Percentiles rank a stretch among this genome's conserved stretches.
These are phyloP conservation scores for Felis catus DNA, from an alignment of 2,113 vertebrate genomes.

Conservation along the genomic window F.catus_Fca126_mat1.0 CM031416.1:129104501-129105000, in stretches of 20 bases:
- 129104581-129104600: rapidly evolving
- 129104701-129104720: not conserved
- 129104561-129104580: not conserved
- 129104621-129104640: not conserved
- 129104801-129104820: not conserved
- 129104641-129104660: not conserved
- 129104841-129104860: not conserved
- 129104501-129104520: not conserved
- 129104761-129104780: not conserved
- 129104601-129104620: not conserved
- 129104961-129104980: not conserved
- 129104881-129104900: not conserved
- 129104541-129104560: rapidly evolving
- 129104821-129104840: not conserved
- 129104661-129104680: not conserved
- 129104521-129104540: not conserved
- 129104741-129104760: not conserved
- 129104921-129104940: not conserved
- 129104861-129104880: rapidly evolving
- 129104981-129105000: not conserved
- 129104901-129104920: not conserved
- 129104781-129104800: not conserved
- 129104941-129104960: not conserved
- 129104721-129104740: not conserved
- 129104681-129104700: not conserved